A percentile compares a stretch with the other conserved stretches of the same genome.
Conservation (phyloP, 2,888 invertebrate genomes). For the Drosophila tripunctata region DNA sequence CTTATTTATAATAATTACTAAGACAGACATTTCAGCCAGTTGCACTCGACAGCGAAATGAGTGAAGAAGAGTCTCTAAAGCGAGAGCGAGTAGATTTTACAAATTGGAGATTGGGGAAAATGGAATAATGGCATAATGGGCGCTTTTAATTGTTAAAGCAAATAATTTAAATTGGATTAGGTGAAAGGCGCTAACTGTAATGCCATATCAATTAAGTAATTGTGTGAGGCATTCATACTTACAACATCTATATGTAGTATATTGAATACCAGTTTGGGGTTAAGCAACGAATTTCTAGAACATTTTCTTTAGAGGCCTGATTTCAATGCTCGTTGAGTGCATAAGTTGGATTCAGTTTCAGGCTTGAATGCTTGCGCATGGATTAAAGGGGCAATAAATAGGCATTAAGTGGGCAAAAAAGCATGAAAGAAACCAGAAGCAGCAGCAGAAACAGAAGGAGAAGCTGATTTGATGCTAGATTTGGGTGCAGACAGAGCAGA, state of each 20-base stretch:
- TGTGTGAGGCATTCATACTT: conserved; percentile 40
- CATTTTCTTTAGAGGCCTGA: not conserved
- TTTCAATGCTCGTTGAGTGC: conserved; percentile 16
- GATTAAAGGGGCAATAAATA: conserved; percentile 78
- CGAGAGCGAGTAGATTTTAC: not conserved
- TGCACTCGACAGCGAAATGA: not conserved
- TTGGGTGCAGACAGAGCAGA: conserved; percentile 21
- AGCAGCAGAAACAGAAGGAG: not conserved
- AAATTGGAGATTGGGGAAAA: not conserved
- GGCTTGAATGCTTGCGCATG: conserved; percentile 37
- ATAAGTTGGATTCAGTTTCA: conserved; percentile 33
- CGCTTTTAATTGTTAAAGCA: conserved; percentile 46
- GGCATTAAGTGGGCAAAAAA: conserved; percentile 77
- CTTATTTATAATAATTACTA: conserved; percentile 41
- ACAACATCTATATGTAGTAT: too few species aligned
- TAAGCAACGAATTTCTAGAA: not conserved
- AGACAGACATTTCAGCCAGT: conserved; percentile 6
- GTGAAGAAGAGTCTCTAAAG: not conserved
- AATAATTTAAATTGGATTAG: conserved; percentile 54
- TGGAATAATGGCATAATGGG: not conserved
- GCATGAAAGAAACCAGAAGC: conserved; percentile 21
- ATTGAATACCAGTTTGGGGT: conserved; percentile 12
- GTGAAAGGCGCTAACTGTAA: conserved; percentile 18
- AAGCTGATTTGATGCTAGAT: conserved; percentile 17
- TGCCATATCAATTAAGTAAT: conserved; percentile 70